Evolutionary conservation across 1,140 invertebrate genomes (phyloP), one percentile per base, ranked within the genome.

Genomic region (Ptiloglossa arizonensis): DNA sequence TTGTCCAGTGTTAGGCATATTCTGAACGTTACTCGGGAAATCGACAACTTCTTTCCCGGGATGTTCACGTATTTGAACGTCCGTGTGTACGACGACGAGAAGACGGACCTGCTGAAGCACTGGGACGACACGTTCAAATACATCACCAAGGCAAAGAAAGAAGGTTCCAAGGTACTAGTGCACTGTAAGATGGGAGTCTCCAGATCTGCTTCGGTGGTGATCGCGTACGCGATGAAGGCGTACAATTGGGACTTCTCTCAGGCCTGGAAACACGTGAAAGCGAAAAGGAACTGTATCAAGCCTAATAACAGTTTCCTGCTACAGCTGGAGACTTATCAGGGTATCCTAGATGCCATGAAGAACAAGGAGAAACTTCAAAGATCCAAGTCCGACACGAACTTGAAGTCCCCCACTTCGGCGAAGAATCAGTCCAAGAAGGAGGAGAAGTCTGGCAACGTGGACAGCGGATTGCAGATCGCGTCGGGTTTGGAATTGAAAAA

Each of bases 181-280:
- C 98, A 99, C 90, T 99, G 98, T 92, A 99, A 99, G 93, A 99
- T 99, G 98, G 98, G 98, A 8, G 97, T 99, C n/a, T 99, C 98
- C 90, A 94, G 98, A 60, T 99, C 98, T 5, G 98, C 98, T 2
- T 99, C 98, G 0, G 98, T 99, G 17, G 98, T 99, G 9, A 98
- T 99, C 82, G 98, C 98, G 0, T 99, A 98, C 91, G 96, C 97
- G 5, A 99, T 99, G 98, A 99, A 99, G 92, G 98, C 98, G 11
- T 97, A 98, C 90, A 97, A 97, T 88, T 98, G 97, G 97, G 95
- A 97, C 85, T 96, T 99, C 83, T 95, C 97, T 29, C 95, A 97
- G 86, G 98, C 98, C 0, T 94, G 98, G 82, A 95, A 97, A 68
- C 97, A 97, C 93, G 98, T 99, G 0, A 98, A 98, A 91, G 94